Conservation (phyloP, 2,113 vertebrate genomes). For the Leptobrachium leishanense region DNA sequence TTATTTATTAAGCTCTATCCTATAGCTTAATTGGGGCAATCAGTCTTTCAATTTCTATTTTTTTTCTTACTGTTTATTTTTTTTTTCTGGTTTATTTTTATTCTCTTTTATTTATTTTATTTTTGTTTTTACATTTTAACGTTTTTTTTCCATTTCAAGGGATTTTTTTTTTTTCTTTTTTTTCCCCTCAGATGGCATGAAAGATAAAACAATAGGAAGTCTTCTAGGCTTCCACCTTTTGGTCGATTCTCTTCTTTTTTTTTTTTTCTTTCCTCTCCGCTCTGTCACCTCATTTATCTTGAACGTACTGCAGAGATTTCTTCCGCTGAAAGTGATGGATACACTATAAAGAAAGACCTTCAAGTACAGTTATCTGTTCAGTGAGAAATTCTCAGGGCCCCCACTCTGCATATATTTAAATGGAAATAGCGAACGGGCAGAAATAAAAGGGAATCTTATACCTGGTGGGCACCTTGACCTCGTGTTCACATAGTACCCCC, state of each 20-base stretch:
- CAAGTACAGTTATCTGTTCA: conserved; percentile 32
- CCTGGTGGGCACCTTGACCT: background rate
- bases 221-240: conserved; percentile 25
- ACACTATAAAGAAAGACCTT: conserved; percentile 45
- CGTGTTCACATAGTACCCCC: background rate
- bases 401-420: conserved; percentile 29
- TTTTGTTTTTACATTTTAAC: background rate
- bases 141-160: background rate
- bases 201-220: conserved; percentile 24
- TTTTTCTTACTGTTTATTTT: too few species aligned
- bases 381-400: conserved; percentile 18
- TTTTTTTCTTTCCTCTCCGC: background rate
- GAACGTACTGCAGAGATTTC: conserved; percentile 43
- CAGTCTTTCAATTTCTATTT: too few species aligned
- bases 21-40: conserved; percentile 24
- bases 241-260: conserved; percentile 4
- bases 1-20: background rate
- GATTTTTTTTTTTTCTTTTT: background rate
- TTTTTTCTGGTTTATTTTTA: too few species aligned
- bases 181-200: background rate
- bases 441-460: background rate
- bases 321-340: conserved; percentile 35
- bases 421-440: conserved; percentile 2
- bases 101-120: too few species aligned
- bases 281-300: conserved; percentile 47